A percentile compares a stretch with the other conserved stretches of the same genome.
phyloP scores from a whole-genome alignment of 2,888 invertebrate genomes.

The Camponotus fellah region DNA sequence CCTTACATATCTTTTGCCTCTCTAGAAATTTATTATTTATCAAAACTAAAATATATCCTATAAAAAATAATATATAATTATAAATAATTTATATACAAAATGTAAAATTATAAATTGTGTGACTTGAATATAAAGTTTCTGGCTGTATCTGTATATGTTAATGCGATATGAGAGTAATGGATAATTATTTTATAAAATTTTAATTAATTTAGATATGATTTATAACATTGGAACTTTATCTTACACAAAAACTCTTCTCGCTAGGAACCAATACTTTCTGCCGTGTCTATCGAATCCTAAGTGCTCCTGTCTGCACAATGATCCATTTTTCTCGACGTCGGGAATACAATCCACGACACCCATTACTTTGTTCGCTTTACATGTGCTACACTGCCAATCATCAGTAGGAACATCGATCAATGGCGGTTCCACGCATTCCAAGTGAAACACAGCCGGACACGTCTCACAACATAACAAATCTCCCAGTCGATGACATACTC shows the following conservation, averaged over 20 bases:
- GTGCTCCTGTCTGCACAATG: slow-evolving; percentile 96
- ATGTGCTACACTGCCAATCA: slow-evolving; percentile 98
- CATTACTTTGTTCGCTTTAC: slow-evolving; percentile 95
- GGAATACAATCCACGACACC: slow-evolving; percentile 98
- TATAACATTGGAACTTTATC: slow-evolving; percentile 83
- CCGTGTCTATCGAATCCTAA: slow-evolving; percentile 98
- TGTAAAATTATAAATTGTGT: neutral
- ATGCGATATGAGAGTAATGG: neutral
- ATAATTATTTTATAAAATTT: neutral
- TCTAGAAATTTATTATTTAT: neutral
- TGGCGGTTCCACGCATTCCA: slow-evolving; percentile 98
- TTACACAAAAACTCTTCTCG: slow-evolving; percentile 97
- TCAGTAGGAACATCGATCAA: slow-evolving; percentile 97
- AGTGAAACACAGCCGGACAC: slow-evolving; percentile 98
- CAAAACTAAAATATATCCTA: neutral
- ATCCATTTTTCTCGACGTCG: slow-evolving; percentile 96
- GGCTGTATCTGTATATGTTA: slow-evolving; percentile 12
- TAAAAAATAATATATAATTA: slow-evolving; percentile 1
- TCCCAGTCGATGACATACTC: slow-evolving; percentile 96
- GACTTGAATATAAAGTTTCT: slow-evolving; percentile 10
- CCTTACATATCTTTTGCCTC: neutral
- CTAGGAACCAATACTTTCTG: slow-evolving; percentile 98
- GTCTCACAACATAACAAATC: slow-evolving; percentile 99
- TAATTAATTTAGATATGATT: slow-evolving; percentile 9
- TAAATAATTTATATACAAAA: neutral